Conservation (phyloP, 2,113 vertebrate genomes). For the Ictidomys tridecemlineatus region DNA sequence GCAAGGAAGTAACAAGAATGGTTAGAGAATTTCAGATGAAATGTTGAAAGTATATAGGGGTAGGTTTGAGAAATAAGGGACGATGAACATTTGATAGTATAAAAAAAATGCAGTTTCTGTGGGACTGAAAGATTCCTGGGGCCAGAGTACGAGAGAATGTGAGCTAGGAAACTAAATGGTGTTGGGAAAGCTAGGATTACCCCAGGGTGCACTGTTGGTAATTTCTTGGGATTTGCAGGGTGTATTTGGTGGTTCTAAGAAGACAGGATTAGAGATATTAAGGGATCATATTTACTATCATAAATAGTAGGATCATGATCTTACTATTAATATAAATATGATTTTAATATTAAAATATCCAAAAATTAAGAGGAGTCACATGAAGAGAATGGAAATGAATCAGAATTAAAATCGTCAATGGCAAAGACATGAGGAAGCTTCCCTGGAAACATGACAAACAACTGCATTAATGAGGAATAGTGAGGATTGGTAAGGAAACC, state of each 20-base stretch:
- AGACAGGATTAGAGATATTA: rapidly evolving
- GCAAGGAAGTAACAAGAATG: background rate
- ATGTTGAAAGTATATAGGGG: background rate
- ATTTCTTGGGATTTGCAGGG: background rate
- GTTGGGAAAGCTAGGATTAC: background rate
- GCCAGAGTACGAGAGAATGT: background rate
- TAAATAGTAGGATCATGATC: too few relatives aligned
- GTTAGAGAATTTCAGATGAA: background rate
- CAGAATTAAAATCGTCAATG: background rate
- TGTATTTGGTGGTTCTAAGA: rapidly evolving
- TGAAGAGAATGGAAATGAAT: background rate
- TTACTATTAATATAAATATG: too few relatives aligned
- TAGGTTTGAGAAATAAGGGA: background rate
- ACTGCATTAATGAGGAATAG: background rate
- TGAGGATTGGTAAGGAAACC: background rate
- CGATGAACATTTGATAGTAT: background rate
- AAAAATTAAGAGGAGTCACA: background rate
- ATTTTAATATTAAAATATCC: background rate
- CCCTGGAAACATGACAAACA: background rate
- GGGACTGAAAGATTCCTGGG: background rate
- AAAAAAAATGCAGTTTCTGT: background rate
- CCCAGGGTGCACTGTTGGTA: background rate
- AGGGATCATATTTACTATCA: too few relatives aligned
- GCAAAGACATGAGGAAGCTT: background rate
- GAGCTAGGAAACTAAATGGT: background rate